These are phyloP conservation scores for Parascotia fuliginaria DNA, from an alignment of 2,888 invertebrate genomes.

Conservation along the genomic window DNA sequence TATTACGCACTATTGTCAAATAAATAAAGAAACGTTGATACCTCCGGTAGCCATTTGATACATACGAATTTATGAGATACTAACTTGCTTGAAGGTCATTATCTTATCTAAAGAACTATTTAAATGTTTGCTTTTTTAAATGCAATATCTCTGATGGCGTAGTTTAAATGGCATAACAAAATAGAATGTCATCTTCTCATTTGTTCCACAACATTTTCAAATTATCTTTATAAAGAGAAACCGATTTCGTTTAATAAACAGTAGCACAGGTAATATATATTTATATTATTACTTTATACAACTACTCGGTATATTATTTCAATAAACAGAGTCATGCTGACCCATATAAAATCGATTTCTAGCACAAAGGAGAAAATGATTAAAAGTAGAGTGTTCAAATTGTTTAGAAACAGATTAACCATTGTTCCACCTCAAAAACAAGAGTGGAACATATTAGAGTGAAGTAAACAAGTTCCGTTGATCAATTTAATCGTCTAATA, in stretches of 20 bases:
- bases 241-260: too few relatives aligned
- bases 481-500: conserved; percentile 57
- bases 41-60: conserved; percentile 18
- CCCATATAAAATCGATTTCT: background rate
- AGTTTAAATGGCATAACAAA: background rate
- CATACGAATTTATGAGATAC: conserved; percentile 33
- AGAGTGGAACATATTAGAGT: conserved; percentile 22
- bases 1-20: conserved; percentile 52
- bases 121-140: conserved; percentile 7
- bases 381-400: background rate
- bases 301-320: too few relatives aligned
- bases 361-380: background rate
- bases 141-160: background rate
- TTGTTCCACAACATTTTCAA: too few relatives aligned
- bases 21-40: conserved; percentile 44
- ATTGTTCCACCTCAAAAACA: conserved; percentile 17
- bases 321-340: too few relatives aligned
- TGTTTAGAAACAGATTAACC: background rate
- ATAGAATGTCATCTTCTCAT: background rate
- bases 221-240: too few relatives aligned
- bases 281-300: too few relatives aligned
- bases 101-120: conserved; percentile 18
- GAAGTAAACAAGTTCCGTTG: conserved; percentile 35
- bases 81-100: conserved; percentile 20
- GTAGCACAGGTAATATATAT: too few relatives aligned